phyloP scores from a whole-genome alignment of 30 jellyfish, hydroid and myxozoan genomes.

The Chironex yamaguchii region DNA sequence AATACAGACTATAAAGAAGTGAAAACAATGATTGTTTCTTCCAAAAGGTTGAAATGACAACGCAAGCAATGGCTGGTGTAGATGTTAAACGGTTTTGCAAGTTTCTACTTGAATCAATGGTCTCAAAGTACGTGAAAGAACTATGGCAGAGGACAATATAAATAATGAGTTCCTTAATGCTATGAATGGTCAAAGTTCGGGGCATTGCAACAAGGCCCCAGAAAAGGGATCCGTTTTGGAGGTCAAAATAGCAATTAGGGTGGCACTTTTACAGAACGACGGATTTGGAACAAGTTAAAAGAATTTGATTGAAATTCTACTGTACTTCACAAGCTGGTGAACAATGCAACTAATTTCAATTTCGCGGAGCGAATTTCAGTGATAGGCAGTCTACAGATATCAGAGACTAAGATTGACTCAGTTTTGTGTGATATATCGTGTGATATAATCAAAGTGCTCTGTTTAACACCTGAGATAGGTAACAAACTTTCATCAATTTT shows the following conservation, averaged over 20 bases:
- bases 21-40: slow-evolving; percentile 10
- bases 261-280: slow-evolving; percentile 35
- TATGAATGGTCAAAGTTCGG: slow-evolving; percentile 44
- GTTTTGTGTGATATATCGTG: background rate
- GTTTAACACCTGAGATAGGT: slow-evolving; percentile 11
- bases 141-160: slow-evolving; percentile 34
- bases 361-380: slow-evolving; percentile 13
- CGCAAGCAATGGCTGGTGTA: slow-evolving; percentile 32
- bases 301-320: slow-evolving; percentile 24
- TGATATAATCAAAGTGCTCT: background rate
- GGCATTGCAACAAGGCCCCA: slow-evolving; percentile 26
- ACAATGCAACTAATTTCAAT: slow-evolving; percentile 9
- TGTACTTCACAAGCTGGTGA: slow-evolving; percentile 39
- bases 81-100: slow-evolving; percentile 21
- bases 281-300: slow-evolving; percentile 28
- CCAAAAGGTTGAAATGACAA: slow-evolving; percentile 12
- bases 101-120: slow-evolving; percentile 36
- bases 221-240: too few relatives aligned
- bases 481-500: background rate
- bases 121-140: slow-evolving; percentile 31
- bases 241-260: slow-evolving; percentile 29
- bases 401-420: background rate
- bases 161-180: slow-evolving; percentile 37
- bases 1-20: slow-evolving; percentile 17
- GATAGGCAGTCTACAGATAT: background rate